phyloP scores from a whole-genome alignment of 2,888 invertebrate species.

The Erebia aethiops region DNA sequence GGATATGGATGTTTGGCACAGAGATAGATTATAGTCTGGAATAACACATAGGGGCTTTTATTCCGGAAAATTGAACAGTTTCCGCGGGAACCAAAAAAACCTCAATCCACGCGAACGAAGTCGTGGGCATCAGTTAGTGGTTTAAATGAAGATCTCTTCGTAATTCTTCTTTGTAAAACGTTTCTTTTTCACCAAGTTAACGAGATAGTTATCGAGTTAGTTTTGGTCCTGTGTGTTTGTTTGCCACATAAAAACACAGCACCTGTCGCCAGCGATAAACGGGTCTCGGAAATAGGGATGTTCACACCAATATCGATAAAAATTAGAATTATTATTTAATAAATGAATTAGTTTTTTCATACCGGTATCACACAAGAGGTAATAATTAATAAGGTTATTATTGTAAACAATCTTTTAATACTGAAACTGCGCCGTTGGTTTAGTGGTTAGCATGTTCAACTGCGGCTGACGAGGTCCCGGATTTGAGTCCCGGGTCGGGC shows the following conservation, averaged over 20 bases:
- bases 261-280: constrained; percentile 35
- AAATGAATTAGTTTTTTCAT: no score
- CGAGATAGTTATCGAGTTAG: constrained; percentile 14
- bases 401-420: not conserved
- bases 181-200: constrained; percentile 21
- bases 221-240: constrained; percentile 24
- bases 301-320: not conserved
- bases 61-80: no score
- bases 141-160: not conserved
- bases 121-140: not conserved
- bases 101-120: no score
- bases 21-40: not conserved
- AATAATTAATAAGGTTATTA: no score
- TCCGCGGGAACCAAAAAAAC: no score
- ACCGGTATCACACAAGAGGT: no score
- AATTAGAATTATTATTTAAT: no score
- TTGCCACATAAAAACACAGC: constrained; percentile 30
- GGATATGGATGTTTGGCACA: no score
- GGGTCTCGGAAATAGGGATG: constrained; percentile 22
- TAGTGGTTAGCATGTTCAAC: no score
- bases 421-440: not conserved
- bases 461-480: no score
- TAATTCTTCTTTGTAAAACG: not conserved
- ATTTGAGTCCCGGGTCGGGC: no score
- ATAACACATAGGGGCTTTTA: no score